Percentiles rank a stretch among this genome's conserved stretches.
Conservation (phyloP, 2,113 vertebrate genomes). For the Lepus timidus region DNA sequence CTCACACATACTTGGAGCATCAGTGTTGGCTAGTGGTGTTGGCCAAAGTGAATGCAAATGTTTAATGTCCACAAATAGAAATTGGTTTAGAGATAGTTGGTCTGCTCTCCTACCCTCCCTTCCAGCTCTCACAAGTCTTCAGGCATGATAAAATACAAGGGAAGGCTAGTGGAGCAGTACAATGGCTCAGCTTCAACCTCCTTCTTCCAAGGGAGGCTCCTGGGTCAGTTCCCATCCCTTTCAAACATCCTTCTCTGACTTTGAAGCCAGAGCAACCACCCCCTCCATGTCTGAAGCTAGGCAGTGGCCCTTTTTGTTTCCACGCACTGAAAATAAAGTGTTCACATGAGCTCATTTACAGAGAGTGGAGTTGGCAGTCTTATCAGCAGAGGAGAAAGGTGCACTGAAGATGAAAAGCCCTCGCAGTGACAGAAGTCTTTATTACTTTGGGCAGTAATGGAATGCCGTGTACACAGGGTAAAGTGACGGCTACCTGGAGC, state of each 20-base stretch:
- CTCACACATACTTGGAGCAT: not conserved
- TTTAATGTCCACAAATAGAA: conserved; percentile 76
- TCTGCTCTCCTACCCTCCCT: not conserved
- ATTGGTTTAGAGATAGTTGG: conserved; percentile 39
- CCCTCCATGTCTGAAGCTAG: conserved; percentile 82
- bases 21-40: conserved; percentile 70
- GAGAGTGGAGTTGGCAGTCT: conserved; percentile 89
- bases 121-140: not conserved
- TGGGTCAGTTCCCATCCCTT: conserved; percentile 85
- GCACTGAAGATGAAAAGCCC: conserved; percentile 90
- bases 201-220: conserved; percentile 69
- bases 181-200: conserved; percentile 59
- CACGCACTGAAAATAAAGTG: conserved; percentile 87
- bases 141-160: conserved; percentile 67
- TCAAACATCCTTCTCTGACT: conserved; percentile 83
- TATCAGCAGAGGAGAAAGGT: conserved; percentile 88
- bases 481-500: conserved; percentile 86
- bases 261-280: conserved; percentile 83
- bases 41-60: conserved; percentile 55
- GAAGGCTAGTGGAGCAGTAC: not conserved
- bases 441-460: conserved; percentile 89
- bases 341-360: conserved; percentile 88
- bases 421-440: conserved; percentile 89
- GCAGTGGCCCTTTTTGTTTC: conserved; percentile 85
- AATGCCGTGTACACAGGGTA: conserved; percentile 82